Base-by-base conservation (phyloP, 2,113 vertebrate genomes). In the Chunga burmeisteri region DNA sequence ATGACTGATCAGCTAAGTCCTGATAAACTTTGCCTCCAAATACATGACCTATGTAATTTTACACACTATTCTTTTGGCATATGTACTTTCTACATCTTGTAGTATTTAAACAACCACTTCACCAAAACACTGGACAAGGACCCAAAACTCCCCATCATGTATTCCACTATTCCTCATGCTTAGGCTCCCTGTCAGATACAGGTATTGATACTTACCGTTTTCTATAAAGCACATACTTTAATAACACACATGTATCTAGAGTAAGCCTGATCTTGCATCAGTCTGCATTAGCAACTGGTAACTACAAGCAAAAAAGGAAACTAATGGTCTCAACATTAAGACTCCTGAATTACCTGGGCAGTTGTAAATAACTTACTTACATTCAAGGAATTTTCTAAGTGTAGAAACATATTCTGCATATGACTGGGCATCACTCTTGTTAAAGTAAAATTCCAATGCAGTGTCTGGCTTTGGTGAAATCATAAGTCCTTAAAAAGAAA, bases 401-500 rank as follows among this genome's bases (percentile, higher is more conserved):
- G 98, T 95, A 27, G 95, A 46, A 88, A 99, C 96, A 30, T 99
- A 99, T 20, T 80, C 47, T 10, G 70, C 10, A 30, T 99, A 99
- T 18, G 98, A 97, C 0, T 46, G 15, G 25, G 97, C 86, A 2
- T 99, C 97, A 49, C 98, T 98, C 92, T 86, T 97, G 97, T 98
- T 98, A 86, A 98, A 98, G 29, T 80, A 70, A 93, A 99, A 99
- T 78, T 99, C 99, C 98, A 99, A 4, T 10, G 98, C 98, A 49
- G 93, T 97, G 73, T 91, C 93, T 73, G 98, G 97, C 93, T 98
- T 98, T 74, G 99, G 99, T 86, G 98, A 99, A 97, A 99, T 99
- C 97, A 98, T 98, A 97, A 99, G 97, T 73, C 99, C 99, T 99
- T 97, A 80, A 97, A 97, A 95, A 90, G 73, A 95, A 87, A 87